Evolutionary conservation across 2,888 invertebrate genomes (phyloP).

Genomic region (Pasiphila rectangulata): DNA sequence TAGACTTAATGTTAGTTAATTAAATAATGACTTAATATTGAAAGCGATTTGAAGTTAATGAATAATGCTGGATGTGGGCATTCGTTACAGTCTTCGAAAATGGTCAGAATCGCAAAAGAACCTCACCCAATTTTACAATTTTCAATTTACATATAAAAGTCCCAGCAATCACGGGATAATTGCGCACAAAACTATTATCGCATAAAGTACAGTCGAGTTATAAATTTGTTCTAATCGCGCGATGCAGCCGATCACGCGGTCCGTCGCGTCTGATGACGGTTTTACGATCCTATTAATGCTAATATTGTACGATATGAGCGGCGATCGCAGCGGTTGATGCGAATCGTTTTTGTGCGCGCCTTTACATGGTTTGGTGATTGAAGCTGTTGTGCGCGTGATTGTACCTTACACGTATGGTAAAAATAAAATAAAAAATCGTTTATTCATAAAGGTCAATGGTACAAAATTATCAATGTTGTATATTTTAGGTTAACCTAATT

Average conservation of each 20-base stretch:
- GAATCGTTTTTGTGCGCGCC: not conserved
- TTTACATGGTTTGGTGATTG: too few relatives aligned
- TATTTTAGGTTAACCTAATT: too few relatives aligned
- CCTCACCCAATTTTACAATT: not conserved
- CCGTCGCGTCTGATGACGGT: conserved; percentile 27
- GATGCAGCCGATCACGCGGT: conserved; percentile 25
- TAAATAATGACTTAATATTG: too few relatives aligned
- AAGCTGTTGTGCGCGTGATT: not conserved
- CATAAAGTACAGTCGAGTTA: conserved; percentile 24
- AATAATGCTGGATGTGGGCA: too few relatives aligned
- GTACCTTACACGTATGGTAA: too few relatives aligned
- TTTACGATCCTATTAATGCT: conserved; percentile 26
- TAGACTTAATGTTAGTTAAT: too few relatives aligned
- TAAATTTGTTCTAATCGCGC: conserved; percentile 29
- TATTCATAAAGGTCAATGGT: too few relatives aligned
- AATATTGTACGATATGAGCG: conserved; percentile 16
- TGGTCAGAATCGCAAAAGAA: not conserved
- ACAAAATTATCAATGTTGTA: too few relatives aligned
- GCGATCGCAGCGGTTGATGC: conserved; percentile 7
- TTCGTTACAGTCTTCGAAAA: not conserved
- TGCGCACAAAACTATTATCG: conserved; percentile 20
- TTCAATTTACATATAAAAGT: not conserved
- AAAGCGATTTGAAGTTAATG: too few relatives aligned
- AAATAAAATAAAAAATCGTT: too few relatives aligned
- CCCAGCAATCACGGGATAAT: conserved; percentile 17